Base-by-base conservation (phyloP, 1,140 invertebrate genomes). In the Drosophila murphyi region DNA sequence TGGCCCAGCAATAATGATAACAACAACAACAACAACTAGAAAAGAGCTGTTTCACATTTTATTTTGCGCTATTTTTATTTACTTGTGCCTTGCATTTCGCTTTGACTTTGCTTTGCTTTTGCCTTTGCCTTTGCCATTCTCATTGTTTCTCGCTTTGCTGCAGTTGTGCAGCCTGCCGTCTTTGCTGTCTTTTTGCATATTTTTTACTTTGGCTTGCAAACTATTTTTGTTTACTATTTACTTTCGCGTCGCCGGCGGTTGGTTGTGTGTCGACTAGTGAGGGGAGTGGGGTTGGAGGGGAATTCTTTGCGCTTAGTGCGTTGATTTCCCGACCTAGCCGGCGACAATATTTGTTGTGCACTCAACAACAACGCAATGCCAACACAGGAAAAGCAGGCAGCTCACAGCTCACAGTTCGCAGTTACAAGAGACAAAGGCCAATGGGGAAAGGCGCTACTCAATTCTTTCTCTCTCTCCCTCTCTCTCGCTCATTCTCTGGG, bases 171-270 rank as follows among this genome's bases (percentile, higher is more conserved):
- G 20, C 20, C 20, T 20, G 20, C 8, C 52, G 48, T 52, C 20
- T 62, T 81, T 57, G 39, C 57, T 76, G 54, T 28, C 68, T 55
- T 87, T 87, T 82, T 82, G 73, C 83, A 87, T 20, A 20, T 20
- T 87, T 87, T 87, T 83, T 88, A 77, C 82, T 87, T 88, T 80
- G 72, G 76, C 80, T 72, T 88, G 83, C 77, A 72, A 88, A 88
- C 83, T 88, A 88, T 88, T 88, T 88, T 83, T 88, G 83, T 88
- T 88, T 89, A 89, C 85, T 89, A 88, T 88, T 88, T 88, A 89
- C 85, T 88, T 87, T 87, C 31, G 62, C 81, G 82, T 55, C 64
- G 78, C 63, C 60, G 76, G 56, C 63, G 59, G 61, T 63, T 52
- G 47, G 57, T 7, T 52, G 57, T 7, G 48, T 45, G 41, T 28